phyloP scores from a whole-genome alignment of 2,797 vertebrate species.

The Simalia tracyae region DNA sequence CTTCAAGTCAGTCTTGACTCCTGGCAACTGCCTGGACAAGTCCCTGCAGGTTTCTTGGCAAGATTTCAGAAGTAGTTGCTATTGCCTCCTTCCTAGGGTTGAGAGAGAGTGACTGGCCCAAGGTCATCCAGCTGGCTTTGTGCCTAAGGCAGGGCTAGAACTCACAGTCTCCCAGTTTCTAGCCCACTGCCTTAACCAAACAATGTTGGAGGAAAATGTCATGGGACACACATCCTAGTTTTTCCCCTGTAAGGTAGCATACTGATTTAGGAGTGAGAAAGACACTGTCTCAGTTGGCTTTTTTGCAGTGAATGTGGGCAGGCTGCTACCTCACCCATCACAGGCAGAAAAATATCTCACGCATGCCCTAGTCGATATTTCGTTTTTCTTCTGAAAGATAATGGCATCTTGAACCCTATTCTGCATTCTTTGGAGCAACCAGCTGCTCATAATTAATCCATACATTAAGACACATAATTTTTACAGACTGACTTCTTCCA shows the following conservation, averaged over 20 bases:
- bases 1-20: no score
- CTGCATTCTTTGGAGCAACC: background rate
- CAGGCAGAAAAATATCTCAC: background rate
- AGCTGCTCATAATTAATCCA: background rate
- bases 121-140: no score
- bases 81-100: no score
- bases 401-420: background rate
- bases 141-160: no score
- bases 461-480: background rate
- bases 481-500: background rate
- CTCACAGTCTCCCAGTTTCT: background rate
- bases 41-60: no score
- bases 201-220: background rate
- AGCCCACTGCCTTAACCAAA: background rate
- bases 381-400: background rate
- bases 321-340: background rate
- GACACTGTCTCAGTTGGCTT: background rate
- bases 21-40: no score
- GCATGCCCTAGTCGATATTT: background rate
- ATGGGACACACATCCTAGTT: background rate
- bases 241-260: background rate
- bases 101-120: no score
- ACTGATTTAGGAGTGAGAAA: background rate
- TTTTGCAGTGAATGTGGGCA: background rate
- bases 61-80: no score